A percentile compares a stretch with the other conserved stretches of the same genome.
These are phyloP conservation scores for Tupiocoris notatus DNA, from an alignment of 2,888 invertebrate genomes.

Conservation along the genomic window DNA sequence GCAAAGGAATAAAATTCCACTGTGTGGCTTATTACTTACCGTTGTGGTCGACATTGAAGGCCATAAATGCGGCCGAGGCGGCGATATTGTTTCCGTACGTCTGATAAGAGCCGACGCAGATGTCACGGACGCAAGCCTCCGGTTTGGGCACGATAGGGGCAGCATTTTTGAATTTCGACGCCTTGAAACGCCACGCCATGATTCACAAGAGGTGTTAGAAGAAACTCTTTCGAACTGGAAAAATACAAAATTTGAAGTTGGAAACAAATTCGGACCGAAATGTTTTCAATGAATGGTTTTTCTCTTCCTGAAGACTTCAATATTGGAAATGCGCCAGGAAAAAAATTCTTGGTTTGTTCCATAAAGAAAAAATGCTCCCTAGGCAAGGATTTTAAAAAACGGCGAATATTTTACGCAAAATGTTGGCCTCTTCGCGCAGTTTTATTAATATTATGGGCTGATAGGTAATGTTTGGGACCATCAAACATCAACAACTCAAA, in stretches of 20 bases:
- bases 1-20: too few relatives aligned
- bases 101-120: slow-evolving; percentile 88
- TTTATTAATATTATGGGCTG: too few relatives aligned
- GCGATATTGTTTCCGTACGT: slow-evolving; percentile 94
- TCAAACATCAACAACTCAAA: too few relatives aligned
- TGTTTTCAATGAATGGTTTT: background rate
- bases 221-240: background rate
- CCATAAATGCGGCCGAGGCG: slow-evolving; percentile 89
- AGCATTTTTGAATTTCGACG: slow-evolving; percentile 97
- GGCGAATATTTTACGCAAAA: too few relatives aligned
- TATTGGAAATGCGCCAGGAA: too few relatives aligned
- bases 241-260: background rate
- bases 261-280: background rate
- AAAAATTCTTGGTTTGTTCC: too few relatives aligned
- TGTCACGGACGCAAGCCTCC: slow-evolving; percentile 81
- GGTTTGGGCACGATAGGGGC: slow-evolving; percentile 93
- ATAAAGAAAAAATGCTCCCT: too few relatives aligned
- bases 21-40: too few relatives aligned
- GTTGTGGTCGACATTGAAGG: slow-evolving; percentile 91
- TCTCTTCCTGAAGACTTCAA: too few relatives aligned
- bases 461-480: too few relatives aligned
- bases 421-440: too few relatives aligned
- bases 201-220: background rate
- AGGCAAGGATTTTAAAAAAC: too few relatives aligned
- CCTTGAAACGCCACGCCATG: slow-evolving; percentile 95